Conservation (phyloP, 2,888 invertebrate species). For the Dicranocentrus wangi region DNA sequence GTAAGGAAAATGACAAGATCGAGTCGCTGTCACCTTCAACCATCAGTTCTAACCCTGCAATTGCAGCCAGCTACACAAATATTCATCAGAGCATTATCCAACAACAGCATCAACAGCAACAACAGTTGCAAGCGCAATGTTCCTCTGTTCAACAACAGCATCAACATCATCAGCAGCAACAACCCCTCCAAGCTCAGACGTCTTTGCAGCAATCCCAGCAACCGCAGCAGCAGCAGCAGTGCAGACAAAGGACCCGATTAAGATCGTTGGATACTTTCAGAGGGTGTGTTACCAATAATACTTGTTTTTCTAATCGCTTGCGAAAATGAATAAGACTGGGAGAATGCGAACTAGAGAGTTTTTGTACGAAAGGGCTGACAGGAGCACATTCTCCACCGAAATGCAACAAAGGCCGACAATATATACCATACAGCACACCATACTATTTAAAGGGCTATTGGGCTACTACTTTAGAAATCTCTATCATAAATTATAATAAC, state of each 20-base stretch:
- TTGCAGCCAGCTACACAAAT: conserved; percentile 43
- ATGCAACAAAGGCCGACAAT: too few species aligned
- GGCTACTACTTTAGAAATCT: too few species aligned
- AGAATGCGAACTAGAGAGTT: too few species aligned
- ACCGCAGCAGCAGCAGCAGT: conserved; percentile 44
- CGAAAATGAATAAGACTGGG: too few species aligned
- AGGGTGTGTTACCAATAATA: conserved; percentile 72
- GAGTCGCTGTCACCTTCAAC: conserved; percentile 58
- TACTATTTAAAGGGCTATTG: too few species aligned
- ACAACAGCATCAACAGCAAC: neutral
- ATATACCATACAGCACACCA: too few species aligned
- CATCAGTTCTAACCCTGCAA: conserved; percentile 43
- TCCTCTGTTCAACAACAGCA: conserved; percentile 44
- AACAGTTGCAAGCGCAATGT: conserved; percentile 28
- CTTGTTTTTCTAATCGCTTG: neutral
- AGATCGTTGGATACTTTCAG: conserved; percentile 74
- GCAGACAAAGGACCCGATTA: conserved; percentile 71
- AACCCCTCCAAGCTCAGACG: conserved; percentile 39
- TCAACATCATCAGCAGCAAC: conserved; percentile 34
- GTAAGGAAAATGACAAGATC: conserved; percentile 58
- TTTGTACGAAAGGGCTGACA: too few species aligned
- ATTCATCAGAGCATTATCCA: conserved; percentile 20
- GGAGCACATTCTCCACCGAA: too few species aligned
- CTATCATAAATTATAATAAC: too few species aligned
- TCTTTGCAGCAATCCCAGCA: conserved; percentile 29